Evolutionary conservation across 2,888 invertebrate species (phyloP), one percentile per base, ranked within the genome.

Genomic region (Tortrix viridana): DNA sequence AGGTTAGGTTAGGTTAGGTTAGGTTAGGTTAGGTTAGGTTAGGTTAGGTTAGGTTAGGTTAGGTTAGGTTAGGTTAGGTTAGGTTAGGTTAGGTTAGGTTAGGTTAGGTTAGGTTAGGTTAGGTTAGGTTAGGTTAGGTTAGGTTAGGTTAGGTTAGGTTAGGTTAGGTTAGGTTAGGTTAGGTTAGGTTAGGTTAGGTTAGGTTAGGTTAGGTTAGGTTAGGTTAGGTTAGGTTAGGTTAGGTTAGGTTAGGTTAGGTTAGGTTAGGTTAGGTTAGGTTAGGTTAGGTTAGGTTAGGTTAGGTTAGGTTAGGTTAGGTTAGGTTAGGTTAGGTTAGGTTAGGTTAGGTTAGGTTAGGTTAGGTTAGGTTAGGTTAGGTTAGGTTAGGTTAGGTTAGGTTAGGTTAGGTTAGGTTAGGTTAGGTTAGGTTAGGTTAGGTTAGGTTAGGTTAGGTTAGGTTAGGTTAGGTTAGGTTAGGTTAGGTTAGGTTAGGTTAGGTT

Each of bases 171-270:
- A 65, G 66, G 69, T 67, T 70, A 67, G 67, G 69, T 67, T 67
- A 71, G 69, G 67, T 68, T 66, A 65, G 66, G 66, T 68, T 62
- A 63, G 68, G 67, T 67, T 65, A 66, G 69, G 67, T 65, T 68
- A 67, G 69, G 68, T 68, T 69, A 67, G 70, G 68, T 70, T 65
- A 65, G 63, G 66, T 67, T 69, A 68, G 69, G 66, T 67, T 68
- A 67, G 69, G 69, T 69, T 69, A 69, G 69, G 69, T 69, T 69
- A 68, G 68, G 68, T 68, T 67, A 68, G 68, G 68, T 69, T 70
- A 70, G 70, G 70, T 70, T 70, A 70, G 70, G 70, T 69, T 70
- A 70, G 70, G 70, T 70, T 71, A 69, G 70, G 70, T 70, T 70
- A 70, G 70, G 70, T 70, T 70, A 70, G 67, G 70, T 68, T 70